Conservation (phyloP, 2,113 vertebrate species). For the Phodopus roborovskii region DNA sequence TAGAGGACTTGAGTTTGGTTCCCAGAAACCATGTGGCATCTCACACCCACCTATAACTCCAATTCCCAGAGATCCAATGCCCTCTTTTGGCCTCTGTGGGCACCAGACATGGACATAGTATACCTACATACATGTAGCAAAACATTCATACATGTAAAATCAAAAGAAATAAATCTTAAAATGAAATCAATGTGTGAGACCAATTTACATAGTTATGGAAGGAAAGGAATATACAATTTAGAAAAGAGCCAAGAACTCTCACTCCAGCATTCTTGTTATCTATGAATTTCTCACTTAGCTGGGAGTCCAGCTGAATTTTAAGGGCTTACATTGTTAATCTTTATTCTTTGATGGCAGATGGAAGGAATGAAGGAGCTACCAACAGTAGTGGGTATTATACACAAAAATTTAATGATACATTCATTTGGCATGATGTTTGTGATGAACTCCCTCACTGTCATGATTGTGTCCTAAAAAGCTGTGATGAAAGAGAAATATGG, state of each 20-base stretch:
- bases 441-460: neutral
- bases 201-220: neutral
- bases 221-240: neutral
- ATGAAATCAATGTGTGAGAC: neutral
- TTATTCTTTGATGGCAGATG: neutral
- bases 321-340: neutral
- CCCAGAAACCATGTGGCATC: neutral
- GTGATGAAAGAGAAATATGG: neutral
- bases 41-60: neutral
- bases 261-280: neutral
- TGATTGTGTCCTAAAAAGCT: neutral
- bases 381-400: neutral
- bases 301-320: neutral
- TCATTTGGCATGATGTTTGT: neutral
- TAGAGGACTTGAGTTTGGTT: neutral
- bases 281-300: neutral
- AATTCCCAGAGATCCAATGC: neutral
- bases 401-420: neutral
- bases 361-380: neutral
- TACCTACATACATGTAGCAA: neutral
- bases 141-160: neutral
- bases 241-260: neutral
- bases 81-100: neutral
- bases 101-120: neutral
- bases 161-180: neutral